Base-by-base conservation (phyloP, 2,113 vertebrate genomes). In the Scophthalmus maximus region DNA sequence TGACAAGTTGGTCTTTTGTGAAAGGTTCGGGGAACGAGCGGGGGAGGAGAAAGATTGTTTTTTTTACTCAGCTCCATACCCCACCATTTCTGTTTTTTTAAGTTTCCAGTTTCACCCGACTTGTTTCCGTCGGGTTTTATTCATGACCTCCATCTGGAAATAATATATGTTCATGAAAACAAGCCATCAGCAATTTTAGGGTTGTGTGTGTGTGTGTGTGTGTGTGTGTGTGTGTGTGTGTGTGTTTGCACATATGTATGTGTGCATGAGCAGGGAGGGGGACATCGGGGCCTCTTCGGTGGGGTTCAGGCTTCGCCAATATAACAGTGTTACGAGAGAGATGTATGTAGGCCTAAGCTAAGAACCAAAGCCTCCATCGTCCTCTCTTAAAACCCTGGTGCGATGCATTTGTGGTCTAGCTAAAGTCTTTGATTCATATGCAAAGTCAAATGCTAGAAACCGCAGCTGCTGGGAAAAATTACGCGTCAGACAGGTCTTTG, bases 101-200 rank as follows among this genome's bases (percentile, higher is more conserved):
- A 92, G 92, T 92, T 91, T 94, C 93, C 85, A 93, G 91, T 94
- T 94, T 93, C 92, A 91, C 88, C 85, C 82, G 29, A 90, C 83
- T 89, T 85, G 81, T 93, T 93, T 93, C 92, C 88, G 87, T 90
- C 67, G 38, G 78, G 86, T 93, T 92, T 91, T 91, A 93, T 93
- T 93, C 90, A 92, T 91, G 89, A 91, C 82, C 90, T 87, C 92
- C 93, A 94, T 94, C 93, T 94, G 94, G 92, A 94, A 94, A 93
- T 93, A 91, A 94, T 94, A 93, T 92, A 78, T 78, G 83, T 82
- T 87, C 84, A 88, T 84, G 88, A 91, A 93, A 93, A 90, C 84
- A 91, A 90, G 81, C 83, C 90, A 81, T 91, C 85, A 89, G 91
- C 88, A 88, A 86, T 90, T 89, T 87, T 87, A 73, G 78, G 69